Evolutionary conservation across 1,140 invertebrate species (phyloP), one percentile per base, ranked within the genome.

Genomic region (Papilio dardanus): DNA sequence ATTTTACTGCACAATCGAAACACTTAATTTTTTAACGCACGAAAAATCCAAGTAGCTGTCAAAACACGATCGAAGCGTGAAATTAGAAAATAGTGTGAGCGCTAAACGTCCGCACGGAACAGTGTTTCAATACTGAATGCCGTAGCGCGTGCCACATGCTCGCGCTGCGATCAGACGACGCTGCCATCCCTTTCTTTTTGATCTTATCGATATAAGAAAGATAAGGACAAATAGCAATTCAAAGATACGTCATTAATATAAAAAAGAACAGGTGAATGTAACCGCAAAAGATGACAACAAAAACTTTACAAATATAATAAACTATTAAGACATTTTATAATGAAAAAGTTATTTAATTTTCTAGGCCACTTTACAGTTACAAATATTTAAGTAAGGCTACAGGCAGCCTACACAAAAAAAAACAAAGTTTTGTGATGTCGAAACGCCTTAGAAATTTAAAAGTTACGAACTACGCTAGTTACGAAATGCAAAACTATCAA

Each of bases 121-220:
- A 74, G 74, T 83, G 85, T 81, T 89, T 86, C 81, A 79, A 88
- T 85, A 90, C 88, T 84, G 90, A 93, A 91, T 93, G 90, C 79
- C 85, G 78, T 81, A 84, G 86, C 90, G 89, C 92, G 89, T 91
- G 92, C 90, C 89, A 91, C 88, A 91, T 91, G 88, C 84, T 85
- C 78, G 77, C 81, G 80, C 81, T 79, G 81, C 76, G 80, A 79
- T 79, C 81, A 79, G 69, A 79, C 79, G 66, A 87, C 82, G 82
- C 79, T 71, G 46, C 78, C 67, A 77, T 92, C 91, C 85, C 91
- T 92, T 87, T 92, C 87, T 84, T 86, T 73, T 46, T 6, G 30
- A 50, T 42, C 37, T 68, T 75, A 71, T 81, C 79, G 68, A 66
- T 75, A 81, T 46, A 76, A 35, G 80, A 74, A 62, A 85, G 87